Base-by-base conservation (phyloP, 2,113 vertebrate species). In the Leptosomus discolor region DNA sequence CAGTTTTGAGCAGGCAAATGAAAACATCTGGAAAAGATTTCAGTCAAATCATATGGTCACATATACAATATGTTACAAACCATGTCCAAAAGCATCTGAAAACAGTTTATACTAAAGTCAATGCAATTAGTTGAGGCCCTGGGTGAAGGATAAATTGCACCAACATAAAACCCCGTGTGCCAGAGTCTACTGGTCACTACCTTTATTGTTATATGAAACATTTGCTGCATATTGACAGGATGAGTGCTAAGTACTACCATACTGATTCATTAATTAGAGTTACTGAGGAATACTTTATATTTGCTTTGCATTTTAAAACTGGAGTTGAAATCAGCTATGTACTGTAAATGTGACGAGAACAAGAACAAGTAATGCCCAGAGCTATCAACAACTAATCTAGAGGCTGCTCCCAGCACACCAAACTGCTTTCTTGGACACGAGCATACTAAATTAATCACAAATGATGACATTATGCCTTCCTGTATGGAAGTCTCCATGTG, bases 31-130 rank as follows among this genome's bases (percentile, higher is more conserved):
- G 37, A 61, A 58, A 46, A 75, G 3, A 45, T 11, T 26, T 79
- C 29, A 32, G 34, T 75, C 15, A 26, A 60, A 67, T 53, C 5
- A 1, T 11, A 19, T 9, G 19, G 23, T 63, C 23, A 37, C 0
- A 0, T 17, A 8, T 21, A 17, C 7, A 54, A 9, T 3, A 34
- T 2, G 0, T 24, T 15, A 30, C 48, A 74, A 60, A 18, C 5
- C 10, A 12, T 1, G 4, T 15, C 60, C 46, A 41, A 69, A 57
- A 51, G 14, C 23, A 69, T 26, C 88, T 83, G 23, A 34, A 83
- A 63, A 48, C 12, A 39, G 34, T 27, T 71, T 15, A 26, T 7
- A 21, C 30, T 29, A 24, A 54, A 69, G 29, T 12, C 14, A 54
- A 2, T 3, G 20, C 18, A 73, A 16, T 8, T 24, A 36, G 16